phyloP scores from a whole-genome alignment of 2,888 invertebrate species.

The Metellina segmentata region DNA sequence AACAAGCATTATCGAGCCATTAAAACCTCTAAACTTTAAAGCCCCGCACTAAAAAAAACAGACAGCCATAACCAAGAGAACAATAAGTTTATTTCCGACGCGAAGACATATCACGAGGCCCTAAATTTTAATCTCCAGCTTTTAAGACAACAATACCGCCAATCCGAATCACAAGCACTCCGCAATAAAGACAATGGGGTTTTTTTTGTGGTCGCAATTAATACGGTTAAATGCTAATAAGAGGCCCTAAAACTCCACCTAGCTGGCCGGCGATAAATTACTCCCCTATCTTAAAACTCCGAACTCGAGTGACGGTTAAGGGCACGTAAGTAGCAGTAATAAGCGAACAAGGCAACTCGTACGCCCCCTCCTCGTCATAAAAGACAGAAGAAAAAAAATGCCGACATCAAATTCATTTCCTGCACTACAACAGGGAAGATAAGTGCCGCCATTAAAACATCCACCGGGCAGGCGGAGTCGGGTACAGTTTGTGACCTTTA shows the following conservation, averaged over 20 bases:
- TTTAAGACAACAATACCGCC: background rate
- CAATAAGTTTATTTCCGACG: background rate
- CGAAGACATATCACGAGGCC: background rate
- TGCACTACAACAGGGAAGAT: conserved; percentile 24
- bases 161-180: too few species aligned
- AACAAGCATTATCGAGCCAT: conserved; percentile 1
- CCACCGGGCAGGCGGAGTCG: background rate
- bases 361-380: conserved; percentile 31
- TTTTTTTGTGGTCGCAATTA: background rate
- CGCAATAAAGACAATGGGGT: background rate
- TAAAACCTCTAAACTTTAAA: background rate
- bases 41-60: background rate
- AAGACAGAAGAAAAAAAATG: conserved; percentile 24
- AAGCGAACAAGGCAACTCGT: background rate
- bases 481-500: conserved; percentile 50
- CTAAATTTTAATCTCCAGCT: background rate
- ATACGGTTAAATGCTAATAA: background rate
- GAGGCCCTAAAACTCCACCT: background rate
- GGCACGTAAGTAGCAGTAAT: background rate
- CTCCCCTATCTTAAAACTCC: background rate
- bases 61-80: background rate
- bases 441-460: conserved; percentile 68
- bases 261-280: background rate
- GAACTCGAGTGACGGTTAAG: background rate
- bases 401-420: conserved; percentile 75